Conservation (phyloP, 1,140 invertebrate genomes). For the Halotydeus destructor region DNA sequence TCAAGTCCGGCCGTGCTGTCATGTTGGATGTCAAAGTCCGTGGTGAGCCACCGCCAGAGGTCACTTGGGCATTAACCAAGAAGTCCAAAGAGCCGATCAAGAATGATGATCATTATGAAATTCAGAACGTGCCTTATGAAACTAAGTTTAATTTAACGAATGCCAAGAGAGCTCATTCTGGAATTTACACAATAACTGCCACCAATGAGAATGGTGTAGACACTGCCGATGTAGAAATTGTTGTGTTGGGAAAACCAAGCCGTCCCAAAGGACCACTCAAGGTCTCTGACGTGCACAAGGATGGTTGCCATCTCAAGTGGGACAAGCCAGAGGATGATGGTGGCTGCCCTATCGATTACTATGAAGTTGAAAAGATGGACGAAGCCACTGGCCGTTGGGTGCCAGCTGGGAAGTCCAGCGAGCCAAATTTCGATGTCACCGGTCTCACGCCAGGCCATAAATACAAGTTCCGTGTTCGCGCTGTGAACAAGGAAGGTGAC, state of each 20-base stretch:
- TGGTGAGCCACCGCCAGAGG: conserved; percentile 82
- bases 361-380: conserved; percentile 86
- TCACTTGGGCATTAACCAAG: conserved; percentile 56
- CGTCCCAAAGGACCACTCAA: conserved; percentile 63
- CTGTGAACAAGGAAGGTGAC: conserved; percentile 56
- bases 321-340: conserved; percentile 65
- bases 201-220: conserved; percentile 29
- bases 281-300: conserved; percentile 73
- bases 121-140: conserved; percentile 79
- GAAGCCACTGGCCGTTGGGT: conserved; percentile 48
- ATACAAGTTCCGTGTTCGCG: conserved; percentile 84
- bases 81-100: not conserved
- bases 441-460: conserved; percentile 69
- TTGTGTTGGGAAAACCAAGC: conserved; percentile 47
- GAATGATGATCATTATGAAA: conserved; percentile 60
- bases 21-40: conserved; percentile 79
- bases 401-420: conserved; percentile 41
- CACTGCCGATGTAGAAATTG: conserved; percentile 26
- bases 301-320: conserved; percentile 75
- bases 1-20: conserved; percentile 49
- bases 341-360: conserved; percentile 66
- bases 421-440: conserved; percentile 55
- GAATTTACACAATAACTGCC: conserved; percentile 67
- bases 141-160: conserved; percentile 82
- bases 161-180: conserved; percentile 72